These are phyloP conservation scores for Poeciliopsis infans DNA, from an alignment of 2,797 vertebrate genomes.

Conservation along the genomic window DNA sequence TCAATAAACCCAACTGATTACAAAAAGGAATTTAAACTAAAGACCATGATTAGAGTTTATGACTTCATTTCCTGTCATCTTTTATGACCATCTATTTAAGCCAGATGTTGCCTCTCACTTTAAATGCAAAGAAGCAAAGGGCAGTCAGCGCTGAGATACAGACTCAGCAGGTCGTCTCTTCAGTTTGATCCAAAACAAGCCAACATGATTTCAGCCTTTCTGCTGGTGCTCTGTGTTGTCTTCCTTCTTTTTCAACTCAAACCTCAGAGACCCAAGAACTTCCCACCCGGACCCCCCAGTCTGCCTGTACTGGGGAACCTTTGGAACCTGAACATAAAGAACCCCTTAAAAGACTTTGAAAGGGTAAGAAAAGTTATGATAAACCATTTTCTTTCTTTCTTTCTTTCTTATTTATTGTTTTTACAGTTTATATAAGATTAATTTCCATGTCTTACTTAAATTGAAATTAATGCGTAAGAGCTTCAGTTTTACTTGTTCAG, in stretches of 20 bases:
- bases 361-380: conserved; percentile 39
- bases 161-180: background rate
- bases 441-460: background rate
- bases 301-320: conserved; percentile 62
- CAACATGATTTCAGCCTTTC: conserved; percentile 46
- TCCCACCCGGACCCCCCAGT: conserved; percentile 60
- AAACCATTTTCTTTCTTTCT: too few relatives aligned
- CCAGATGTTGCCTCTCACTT: too few relatives aligned
- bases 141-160: background rate
- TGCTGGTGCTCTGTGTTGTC: conserved; percentile 39
- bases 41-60: background rate
- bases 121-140: background rate
- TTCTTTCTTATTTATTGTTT: background rate
- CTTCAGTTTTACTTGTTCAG: background rate
- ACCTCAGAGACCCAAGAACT: conserved; percentile 57
- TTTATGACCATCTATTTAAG: background rate
- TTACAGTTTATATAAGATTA: background rate
- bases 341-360: conserved; percentile 67
- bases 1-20: background rate
- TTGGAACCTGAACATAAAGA: conserved; percentile 45
- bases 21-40: background rate
- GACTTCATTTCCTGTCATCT: background rate
- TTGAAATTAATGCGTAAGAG: background rate
- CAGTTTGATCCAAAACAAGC: background rate
- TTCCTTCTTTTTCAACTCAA: conserved; percentile 49